Evolutionary conservation across 2,113 vertebrate species (phyloP).

Genomic region (Datnioides undecimradiatus): DNA sequence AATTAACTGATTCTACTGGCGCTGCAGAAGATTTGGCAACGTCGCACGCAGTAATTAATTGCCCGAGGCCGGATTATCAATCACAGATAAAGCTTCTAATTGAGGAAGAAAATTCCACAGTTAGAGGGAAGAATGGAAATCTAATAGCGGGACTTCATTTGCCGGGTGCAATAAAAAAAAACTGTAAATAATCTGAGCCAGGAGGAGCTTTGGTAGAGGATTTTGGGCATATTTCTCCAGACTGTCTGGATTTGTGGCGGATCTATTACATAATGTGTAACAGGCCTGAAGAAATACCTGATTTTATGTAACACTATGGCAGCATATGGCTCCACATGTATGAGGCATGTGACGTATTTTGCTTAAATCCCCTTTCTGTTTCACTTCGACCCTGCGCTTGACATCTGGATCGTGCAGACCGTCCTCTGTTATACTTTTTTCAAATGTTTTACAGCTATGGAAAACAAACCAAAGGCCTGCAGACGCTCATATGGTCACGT

Average conservation of each 20-base stretch:
- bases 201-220: not conserved
- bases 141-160: slow-evolving; percentile 8
- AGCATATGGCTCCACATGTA: too few relatives aligned
- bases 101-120: slow-evolving; percentile 5
- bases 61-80: slow-evolving; percentile 12
- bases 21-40: not conserved
- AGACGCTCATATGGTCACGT: slow-evolving; percentile 27
- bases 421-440: slow-evolving; percentile 6
- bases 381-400: not conserved
- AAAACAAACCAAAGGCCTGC: slow-evolving; percentile 34
- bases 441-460: slow-evolving; percentile 46
- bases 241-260: not conserved
- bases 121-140: slow-evolving; percentile 18
- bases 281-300: not conserved
- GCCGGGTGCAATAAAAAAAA: not conserved
- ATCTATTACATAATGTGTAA: not conserved
- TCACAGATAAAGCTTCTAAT: slow-evolving; percentile 40
- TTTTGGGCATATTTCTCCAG: not conserved
- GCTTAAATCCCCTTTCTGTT: not conserved
- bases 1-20: slow-evolving; percentile 1
- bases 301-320: not conserved
- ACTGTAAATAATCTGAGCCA: slow-evolving; percentile 21
- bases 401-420: slow-evolving; percentile 5
- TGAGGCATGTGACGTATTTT: not conserved
- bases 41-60: not conserved